Evolutionary conservation across 2,797 vertebrate species (phyloP).

Genomic region (Scleropages formosus): DNA sequence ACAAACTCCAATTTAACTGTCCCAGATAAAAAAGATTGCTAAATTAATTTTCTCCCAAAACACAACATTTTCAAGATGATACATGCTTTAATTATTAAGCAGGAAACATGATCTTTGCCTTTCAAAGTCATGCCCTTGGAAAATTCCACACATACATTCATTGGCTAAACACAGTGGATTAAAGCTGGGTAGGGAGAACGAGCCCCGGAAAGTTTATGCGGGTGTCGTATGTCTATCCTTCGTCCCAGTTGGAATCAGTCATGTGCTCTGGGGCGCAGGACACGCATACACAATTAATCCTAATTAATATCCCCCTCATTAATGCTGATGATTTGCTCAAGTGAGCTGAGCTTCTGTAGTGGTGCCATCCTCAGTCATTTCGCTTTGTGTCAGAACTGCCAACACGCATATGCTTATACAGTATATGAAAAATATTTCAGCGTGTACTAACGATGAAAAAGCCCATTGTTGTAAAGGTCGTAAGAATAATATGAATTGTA

Average conservation of each 20-base stretch:
- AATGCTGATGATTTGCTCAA: slow-evolving; percentile 9
- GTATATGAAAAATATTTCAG: neutral
- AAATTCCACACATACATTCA: slow-evolving; percentile 4
- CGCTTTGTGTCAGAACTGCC: too few species aligned
- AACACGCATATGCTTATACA: neutral
- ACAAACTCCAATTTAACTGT: slow-evolving; percentile 40
- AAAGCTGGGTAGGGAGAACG: neutral
- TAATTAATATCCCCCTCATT: slow-evolving; percentile 22
- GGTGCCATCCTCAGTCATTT: neutral
- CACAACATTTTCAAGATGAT: too few species aligned
- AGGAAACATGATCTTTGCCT: neutral
- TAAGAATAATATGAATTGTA: neutral
- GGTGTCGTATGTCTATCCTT: neutral
- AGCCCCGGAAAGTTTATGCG: neutral
- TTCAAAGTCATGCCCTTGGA: slow-evolving; percentile 6
- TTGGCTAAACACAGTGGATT: slow-evolving; percentile 21
- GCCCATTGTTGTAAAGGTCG: too few species aligned
- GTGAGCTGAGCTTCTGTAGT: neutral
- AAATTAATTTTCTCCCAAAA: slow-evolving; percentile 21
- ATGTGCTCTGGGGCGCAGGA: neutral
- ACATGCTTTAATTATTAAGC: slow-evolving; percentile 4
- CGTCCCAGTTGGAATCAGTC: neutral
- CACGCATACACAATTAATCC: slow-evolving; percentile 4
- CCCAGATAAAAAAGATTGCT: neutral
- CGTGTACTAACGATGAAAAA: too few species aligned